Evolutionary conservation across 2,113 vertebrate species (phyloP), one percentile per base, ranked within the genome.

Genomic region (Malurus elegans): DNA sequence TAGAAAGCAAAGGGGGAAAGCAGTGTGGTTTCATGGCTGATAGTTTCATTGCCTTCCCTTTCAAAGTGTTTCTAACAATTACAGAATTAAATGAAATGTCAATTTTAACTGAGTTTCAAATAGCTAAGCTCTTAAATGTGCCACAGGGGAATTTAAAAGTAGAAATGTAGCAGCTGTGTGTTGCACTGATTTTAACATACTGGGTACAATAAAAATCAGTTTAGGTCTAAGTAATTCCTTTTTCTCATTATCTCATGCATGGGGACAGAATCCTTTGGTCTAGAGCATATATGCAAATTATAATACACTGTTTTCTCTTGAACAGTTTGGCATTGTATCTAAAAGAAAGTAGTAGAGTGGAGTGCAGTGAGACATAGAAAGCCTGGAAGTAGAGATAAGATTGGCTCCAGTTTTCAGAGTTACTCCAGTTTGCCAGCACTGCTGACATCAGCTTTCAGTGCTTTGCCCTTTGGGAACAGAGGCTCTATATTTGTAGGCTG

Each of bases 71-170:
- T 94, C 67, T 72, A 76, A 82, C 47, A 88, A 40, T 58, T 42
- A 70, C 32, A 69, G 26, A 91, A 88, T 82, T 79, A 90, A 90
- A 85, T 64, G 10, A 89, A 91, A 82, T 75, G n/a, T 47, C 70
- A 72, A 4, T 95, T 94, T 91, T 79, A 79, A 72, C 29, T 51
- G 87, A 70, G 26, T 88, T 94, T 85, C 74, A 94, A 75, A 36
- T 48, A 85, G 10, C 42, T 79, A 19, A 61, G 18, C 13, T 90
- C 26, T 54, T 36, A 54, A 69, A 17, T 58, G 36, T 58, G 42
- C 24, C 50, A 66, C 45, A 79, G 26, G 34, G 26, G 38, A 90
- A 54, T 90, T 87, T 44, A 54, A 62, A 72, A 85, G 36, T 53
- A 76, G n/a, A 81, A 85, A 75, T 72, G 17, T 58, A 29, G 12